phyloP scores from a whole-genome alignment of 1,140 invertebrate genomes.

The Bacillus rossius region DNA sequence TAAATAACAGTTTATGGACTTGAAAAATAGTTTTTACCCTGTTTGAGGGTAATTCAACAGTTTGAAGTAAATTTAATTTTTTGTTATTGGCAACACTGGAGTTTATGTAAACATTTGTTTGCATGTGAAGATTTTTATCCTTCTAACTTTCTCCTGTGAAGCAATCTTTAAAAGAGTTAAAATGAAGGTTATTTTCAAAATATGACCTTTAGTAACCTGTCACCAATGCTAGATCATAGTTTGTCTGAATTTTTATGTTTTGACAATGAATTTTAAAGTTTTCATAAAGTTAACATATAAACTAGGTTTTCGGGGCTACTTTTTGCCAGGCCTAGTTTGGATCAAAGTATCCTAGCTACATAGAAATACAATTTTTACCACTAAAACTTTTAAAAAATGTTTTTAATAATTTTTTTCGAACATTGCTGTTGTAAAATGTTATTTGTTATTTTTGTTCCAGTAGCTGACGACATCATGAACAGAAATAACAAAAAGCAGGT shows the following conservation, averaged over 20 bases:
- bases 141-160: conserved; percentile 5
- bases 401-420: neutral
- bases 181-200: conserved; percentile 7
- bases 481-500: conserved; percentile 14
- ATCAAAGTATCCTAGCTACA: neutral
- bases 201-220: conserved; percentile 7
- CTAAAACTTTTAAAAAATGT: neutral
- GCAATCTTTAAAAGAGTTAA: neutral
- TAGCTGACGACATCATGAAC: conserved; percentile 10
- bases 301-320: conserved; percentile 5
- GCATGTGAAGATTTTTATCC: neutral
- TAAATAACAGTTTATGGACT: conserved; percentile 6
- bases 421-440: conserved; percentile 7
- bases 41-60: conserved; percentile 8
- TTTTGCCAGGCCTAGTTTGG: neutral
- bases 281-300: conserved; percentile 8
- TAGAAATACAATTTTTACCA: neutral
- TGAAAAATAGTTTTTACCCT: conserved; percentile 5
- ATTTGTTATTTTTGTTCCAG: conserved; percentile 13
- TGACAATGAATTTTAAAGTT: neutral
- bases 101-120: conserved; percentile 5
- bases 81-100: conserved; percentile 9
- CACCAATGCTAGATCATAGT: conserved; percentile 10
- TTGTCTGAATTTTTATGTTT: conserved; percentile 7
- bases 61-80: conserved; percentile 11